Base-by-base conservation (phyloP, 2,888 invertebrate species). In the Blomia tropicalis region DNA sequence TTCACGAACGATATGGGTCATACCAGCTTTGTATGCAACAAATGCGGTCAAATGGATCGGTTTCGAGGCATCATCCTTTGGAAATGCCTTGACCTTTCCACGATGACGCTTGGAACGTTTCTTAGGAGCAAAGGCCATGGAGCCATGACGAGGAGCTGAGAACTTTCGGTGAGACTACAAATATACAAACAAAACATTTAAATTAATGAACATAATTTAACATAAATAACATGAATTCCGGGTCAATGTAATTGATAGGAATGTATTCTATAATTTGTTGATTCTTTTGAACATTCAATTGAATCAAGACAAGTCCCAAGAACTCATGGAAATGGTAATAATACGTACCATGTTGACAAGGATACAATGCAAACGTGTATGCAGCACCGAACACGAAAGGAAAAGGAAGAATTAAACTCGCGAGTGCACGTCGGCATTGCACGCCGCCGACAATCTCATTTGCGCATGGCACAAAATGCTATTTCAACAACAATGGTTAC, bases 91-190 rank as follows among this genome's bases (percentile, higher is more conserved):
- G 68, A 92, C 90, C 78, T 95, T 96, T 71, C 98, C 98, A 78
- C 95, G 87, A 80, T 93, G 93, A 73, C 93, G 85, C 69, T 82
- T 82, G 69, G 91, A 86, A 70, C 98, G 83, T 79, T 98, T 99
- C 79, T 95, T 96, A 72, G 98, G 98, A 78, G 95, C 87, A 82
- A 98, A 99, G 71, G 95, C 96, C 89, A 98, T 92, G 63, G 95
- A 96, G 72, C 98, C 98, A 83, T 98, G 98, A 71, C 98, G 88
- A 71, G 98, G 98, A 51, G 96, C 96, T 74, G 93, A 95, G 78
- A 98, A 99, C 77, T 99, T 98, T 75, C 98, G 84, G 80, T 98
- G 98, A 79, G 96, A 96, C 98, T 96, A 76, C 68, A 82, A 71
- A 56, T 63, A 60, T n/a, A n/a, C 58, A 63, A 63, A 54, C 22